Base-by-base conservation (phyloP, 2,797 vertebrate species). In the Macropodus opercularis region DNA sequence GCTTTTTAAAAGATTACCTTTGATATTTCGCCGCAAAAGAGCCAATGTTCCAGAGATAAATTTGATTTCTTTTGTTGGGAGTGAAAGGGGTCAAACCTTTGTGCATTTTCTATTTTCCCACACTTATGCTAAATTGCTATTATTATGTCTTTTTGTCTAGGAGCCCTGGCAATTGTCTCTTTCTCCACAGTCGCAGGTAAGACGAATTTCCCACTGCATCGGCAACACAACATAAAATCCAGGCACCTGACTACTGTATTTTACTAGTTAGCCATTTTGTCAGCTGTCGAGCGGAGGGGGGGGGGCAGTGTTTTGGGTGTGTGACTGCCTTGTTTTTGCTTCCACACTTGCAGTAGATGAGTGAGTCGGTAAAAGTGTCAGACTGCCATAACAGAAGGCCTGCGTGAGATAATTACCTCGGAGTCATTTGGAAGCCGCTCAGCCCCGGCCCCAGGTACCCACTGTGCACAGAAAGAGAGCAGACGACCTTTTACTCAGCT, bases 311-410 rank as follows among this genome's bases (percentile, higher is more conserved):
- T 60, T 57, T 31, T 58, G 19, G 24, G 23, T 65, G 63, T 44
- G 4, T 14, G 21, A 21, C 48, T 21, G n/a, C 47, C 38, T 53
- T 67, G 72, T 69, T 84, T n/a, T 72, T 69, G 35, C 17, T 41
- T 31, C 72, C 13, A 14, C 47, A 6, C 41, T 71, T 34, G 52
- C 78, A 36, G 62, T 22, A 49, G 60, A 23, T 9, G 21, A 52
- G 67, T 67, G 57, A 84, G 81, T 84, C 75, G 69, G 79, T 83
- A 55, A 74, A 83, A 85, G 80, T 85, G 83, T 85, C 73, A 75
- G 67, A 43, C 49, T 6, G 55, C 43, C 0, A 59, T 67, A 80
- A 80, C 75, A 81, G 83, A 73, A 78, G 69, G 76, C 47, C 58
- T 40, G 68, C 22, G 68, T 32, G 14, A 55, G 60, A 70, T 79